Conservation (phyloP, 1,140 invertebrate genomes). For the Mactra quadrangularis region DNA sequence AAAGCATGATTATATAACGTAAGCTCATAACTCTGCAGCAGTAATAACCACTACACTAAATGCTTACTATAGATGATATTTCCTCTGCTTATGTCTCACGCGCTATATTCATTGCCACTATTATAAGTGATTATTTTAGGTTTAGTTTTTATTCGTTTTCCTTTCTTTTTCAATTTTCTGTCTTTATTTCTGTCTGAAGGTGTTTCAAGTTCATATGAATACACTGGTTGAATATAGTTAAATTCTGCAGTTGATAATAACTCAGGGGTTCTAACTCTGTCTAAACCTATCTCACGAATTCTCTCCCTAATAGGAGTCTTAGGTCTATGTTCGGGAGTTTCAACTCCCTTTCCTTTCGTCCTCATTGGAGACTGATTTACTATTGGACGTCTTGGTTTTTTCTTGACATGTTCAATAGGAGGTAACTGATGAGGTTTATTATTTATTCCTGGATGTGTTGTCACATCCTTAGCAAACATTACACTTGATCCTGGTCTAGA, state of each 20-base stretch:
- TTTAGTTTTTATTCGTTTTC: background rate
- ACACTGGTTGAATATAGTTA: conserved; percentile 39
- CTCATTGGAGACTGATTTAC: background rate
- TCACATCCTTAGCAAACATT: conserved; percentile 6
- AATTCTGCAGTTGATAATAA: conserved; percentile 37
- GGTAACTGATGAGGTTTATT: background rate
- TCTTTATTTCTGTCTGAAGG: background rate
- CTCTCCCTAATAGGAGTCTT: conserved; percentile 39
- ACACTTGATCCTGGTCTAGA: conserved; percentile 6
- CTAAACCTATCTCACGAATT: conserved; percentile 27
- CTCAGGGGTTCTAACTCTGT: conserved; percentile 48
- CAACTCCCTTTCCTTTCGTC: background rate
- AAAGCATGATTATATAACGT: no score
- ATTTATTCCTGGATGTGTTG: no score
- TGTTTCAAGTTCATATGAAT: conserved; percentile 26
- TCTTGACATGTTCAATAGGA: conserved; percentile 2
- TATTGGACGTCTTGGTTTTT: background rate
- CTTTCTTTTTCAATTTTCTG: background rate
- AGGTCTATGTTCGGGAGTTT: background rate
- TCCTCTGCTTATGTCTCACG: no score
- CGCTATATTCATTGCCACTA: no score
- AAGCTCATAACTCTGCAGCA: no score
- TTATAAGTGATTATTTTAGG: no score
- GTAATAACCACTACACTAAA: no score
- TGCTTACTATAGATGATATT: no score